Evolutionary conservation across 2,797 vertebrate genomes (phyloP), one percentile per base, ranked within the genome.

Genomic region (Valencia hispanica): DNA sequence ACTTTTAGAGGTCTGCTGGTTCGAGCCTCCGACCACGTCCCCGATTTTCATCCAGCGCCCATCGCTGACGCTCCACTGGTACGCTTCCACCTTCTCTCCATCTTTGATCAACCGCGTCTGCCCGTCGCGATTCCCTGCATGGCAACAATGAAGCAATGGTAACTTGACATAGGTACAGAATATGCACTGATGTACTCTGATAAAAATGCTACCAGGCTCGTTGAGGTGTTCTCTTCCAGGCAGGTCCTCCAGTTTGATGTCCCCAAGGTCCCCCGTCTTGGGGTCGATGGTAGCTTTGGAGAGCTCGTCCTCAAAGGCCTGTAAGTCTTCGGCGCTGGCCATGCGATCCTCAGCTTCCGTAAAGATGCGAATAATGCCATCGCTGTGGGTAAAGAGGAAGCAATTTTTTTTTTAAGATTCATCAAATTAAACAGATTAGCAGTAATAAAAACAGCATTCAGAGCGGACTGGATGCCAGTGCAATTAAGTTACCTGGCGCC

Each of bases 1-100:
- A 79, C 91, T 98, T 90, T 97, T 97, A 84, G 98, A 98, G 1
- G 95, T 96, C 92, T 97, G 96, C 65, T 98, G 96, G 76, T 96
- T 98, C 71, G 98, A 97, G 74, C 97, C 98, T 45, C 97, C 97
- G 7, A 99, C 98, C 59, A 99, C 98, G 79, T 99, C 98, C 0
- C 98, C 98, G 11, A 99, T 99, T 94, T 99, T 99, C 87, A 99
- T 77, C 98, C 98, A 99, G 86, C 97, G 97, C 50, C 70, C 83
- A 57, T 99, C 97, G 48, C 92, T 95, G 83, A 95, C 84, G 30
- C 96, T 99, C 98, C 98, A 99, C 76, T 99, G 98, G 92, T 99
- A 99, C 0, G 97, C 98, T 94, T 99, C 98, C 55, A 99, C 97
- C 86, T 96, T 97, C 69, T 95, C 91, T 25, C 87, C 95, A 12